A percentile compares a stretch with the other conserved stretches of the same genome.
phyloP scores from a whole-genome alignment of 2,113 vertebrate species.

The Muscicapa adusta region DNA sequence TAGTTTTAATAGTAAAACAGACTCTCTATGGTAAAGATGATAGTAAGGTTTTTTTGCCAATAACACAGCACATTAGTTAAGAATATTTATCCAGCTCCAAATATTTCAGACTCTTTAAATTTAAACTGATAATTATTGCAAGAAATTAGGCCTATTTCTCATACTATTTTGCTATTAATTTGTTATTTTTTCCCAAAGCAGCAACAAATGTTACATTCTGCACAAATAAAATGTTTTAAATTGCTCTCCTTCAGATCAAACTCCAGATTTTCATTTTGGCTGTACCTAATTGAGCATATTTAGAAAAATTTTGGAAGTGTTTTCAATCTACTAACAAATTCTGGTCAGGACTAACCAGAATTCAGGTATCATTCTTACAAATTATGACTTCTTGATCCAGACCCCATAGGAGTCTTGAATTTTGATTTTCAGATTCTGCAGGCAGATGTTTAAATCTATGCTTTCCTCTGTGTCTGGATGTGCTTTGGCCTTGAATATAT shows the following conservation, averaged over 20 bases:
- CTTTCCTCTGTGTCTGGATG: not conserved
- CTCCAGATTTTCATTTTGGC: not conserved
- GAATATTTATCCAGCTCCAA: not conserved
- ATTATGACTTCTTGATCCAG: not conserved
- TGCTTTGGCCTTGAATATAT: not conserved
- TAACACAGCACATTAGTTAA: not conserved
- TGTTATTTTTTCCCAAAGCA: not conserved
- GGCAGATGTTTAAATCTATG: not conserved
- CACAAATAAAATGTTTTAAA: not conserved
- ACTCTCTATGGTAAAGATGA: not conserved
- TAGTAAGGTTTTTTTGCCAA: not conserved
- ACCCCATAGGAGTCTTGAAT: not conserved
- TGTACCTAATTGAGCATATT: not conserved
- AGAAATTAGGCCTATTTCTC: not conserved
- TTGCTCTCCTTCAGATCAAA: not conserved
- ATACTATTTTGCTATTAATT: not conserved
- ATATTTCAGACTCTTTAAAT: not conserved
- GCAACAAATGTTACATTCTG: not conserved
- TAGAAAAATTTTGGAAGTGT: not conserved
- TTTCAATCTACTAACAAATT: not conserved
- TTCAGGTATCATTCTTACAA: not conserved
- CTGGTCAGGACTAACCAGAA: not conserved
- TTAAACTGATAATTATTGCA: not conserved
- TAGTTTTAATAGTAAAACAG: not conserved
- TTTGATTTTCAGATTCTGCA: not conserved